These are phyloP conservation scores for Apteryx mantelli DNA, from an alignment of 2,113 vertebrate species.

Conservation along the genomic window DNA sequence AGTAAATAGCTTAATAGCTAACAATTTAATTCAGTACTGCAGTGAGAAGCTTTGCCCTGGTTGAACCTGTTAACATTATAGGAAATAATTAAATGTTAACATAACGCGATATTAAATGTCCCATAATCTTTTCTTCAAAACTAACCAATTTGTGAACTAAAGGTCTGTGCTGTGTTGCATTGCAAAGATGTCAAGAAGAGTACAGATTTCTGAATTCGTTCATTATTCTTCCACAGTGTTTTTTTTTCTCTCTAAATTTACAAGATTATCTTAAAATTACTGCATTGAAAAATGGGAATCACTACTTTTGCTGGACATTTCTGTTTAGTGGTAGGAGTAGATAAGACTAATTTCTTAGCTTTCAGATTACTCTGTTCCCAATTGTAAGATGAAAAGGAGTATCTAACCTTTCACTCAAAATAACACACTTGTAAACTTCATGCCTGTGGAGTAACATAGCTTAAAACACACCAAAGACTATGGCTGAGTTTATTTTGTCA, in stretches of 20 bases:
- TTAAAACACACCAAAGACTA: not conserved
- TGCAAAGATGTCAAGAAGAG: not conserved
- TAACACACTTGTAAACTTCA: not conserved
- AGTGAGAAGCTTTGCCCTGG: slow-evolving; percentile 1
- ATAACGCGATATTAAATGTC: not conserved
- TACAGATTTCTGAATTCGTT: not conserved
- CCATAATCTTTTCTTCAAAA: not conserved
- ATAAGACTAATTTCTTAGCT: not conserved
- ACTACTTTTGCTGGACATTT: not conserved
- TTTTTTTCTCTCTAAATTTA: not conserved
- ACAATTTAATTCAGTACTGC: slow-evolving; percentile 15
- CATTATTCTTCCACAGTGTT: not conserved
- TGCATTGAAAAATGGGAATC: not conserved
- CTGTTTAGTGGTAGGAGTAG: not conserved
- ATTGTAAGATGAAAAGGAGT: not conserved
- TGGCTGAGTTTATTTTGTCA: not conserved
- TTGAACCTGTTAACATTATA: not conserved
- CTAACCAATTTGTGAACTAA: not conserved
- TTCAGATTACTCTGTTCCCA: not conserved
- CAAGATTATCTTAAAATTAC: not conserved
- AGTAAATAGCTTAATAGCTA: slow-evolving; percentile 25
- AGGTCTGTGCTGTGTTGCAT: not conserved
- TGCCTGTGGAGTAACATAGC: not conserved
- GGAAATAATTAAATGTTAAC: slow-evolving; percentile 32
- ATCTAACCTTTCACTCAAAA: not conserved